These are phyloP conservation scores for Antennarius maculatus DNA, from an alignment of 2,797 vertebrate species.

Conservation along the genomic window DNA sequence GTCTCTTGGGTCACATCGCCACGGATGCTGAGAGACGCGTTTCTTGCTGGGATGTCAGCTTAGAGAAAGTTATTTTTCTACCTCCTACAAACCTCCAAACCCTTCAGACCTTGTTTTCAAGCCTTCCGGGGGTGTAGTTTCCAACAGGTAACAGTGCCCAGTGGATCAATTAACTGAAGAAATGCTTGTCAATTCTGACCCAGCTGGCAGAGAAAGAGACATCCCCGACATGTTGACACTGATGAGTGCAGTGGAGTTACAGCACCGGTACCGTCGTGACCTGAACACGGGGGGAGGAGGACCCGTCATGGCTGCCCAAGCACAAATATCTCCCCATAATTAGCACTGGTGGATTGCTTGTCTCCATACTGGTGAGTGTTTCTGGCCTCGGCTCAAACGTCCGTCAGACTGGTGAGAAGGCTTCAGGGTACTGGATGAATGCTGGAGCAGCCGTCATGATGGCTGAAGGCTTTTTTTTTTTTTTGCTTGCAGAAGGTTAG, in stretches of 20 bases:
- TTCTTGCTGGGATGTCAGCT: slow-evolving; percentile 39
- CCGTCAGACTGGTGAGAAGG: slow-evolving; percentile 54
- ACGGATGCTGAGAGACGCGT: slow-evolving; percentile 30
- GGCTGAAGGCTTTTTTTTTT: slow-evolving; percentile 28
- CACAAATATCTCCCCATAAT: slow-evolving; percentile 59
- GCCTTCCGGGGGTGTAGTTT: slow-evolving; percentile 23
- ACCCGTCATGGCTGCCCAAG: slow-evolving; percentile 56
- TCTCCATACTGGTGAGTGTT: slow-evolving; percentile 55
- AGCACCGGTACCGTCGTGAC: slow-evolving; percentile 62
- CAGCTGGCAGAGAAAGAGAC: slow-evolving; percentile 46
- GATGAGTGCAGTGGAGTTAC: slow-evolving; percentile 57
- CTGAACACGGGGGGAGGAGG: slow-evolving; percentile 45
- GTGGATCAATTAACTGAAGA: slow-evolving; percentile 62
- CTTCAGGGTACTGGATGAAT: slow-evolving; percentile 60
- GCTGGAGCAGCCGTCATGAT: slow-evolving; percentile 64
- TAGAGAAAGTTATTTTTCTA: slow-evolving; percentile 29
- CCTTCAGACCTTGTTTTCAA: slow-evolving; percentile 28
- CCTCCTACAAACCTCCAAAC: slow-evolving; percentile 1
- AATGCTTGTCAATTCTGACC: slow-evolving; percentile 36
- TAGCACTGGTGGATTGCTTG: slow-evolving; percentile 64
- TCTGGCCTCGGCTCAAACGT: slow-evolving; percentile 60
- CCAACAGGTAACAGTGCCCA: slow-evolving; percentile 31
- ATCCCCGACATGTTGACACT: slow-evolving; percentile 64
- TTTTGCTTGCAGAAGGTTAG: slow-evolving; percentile 21
- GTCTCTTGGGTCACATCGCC: slow-evolving; percentile 28